These are phyloP conservation scores for Athene noctua DNA, from an alignment of 2,113 vertebrate species.

Conservation along the genomic window DNA sequence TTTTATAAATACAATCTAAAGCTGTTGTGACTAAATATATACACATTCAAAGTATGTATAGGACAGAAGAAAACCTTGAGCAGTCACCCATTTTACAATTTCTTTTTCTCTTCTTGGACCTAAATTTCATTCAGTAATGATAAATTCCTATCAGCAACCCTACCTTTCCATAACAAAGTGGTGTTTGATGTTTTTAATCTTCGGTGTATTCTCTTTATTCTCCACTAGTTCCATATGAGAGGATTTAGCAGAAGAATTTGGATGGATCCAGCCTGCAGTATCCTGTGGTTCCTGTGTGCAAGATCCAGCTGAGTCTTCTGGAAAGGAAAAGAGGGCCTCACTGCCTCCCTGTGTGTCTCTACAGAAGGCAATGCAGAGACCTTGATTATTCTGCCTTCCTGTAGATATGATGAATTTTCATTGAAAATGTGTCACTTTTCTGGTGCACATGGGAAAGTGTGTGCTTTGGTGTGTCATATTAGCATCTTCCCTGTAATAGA, in stretches of 20 bases:
- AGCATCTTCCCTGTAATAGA: not conserved
- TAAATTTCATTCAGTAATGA: not conserved
- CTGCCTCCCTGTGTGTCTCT: not conserved
- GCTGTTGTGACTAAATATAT: not conserved
- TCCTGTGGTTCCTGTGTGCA: slow-evolving; percentile 7
- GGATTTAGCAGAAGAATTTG: slow-evolving; percentile 32
- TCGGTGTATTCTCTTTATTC: slow-evolving; percentile 36
- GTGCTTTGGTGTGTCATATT: not conserved
- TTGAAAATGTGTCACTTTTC: not conserved
- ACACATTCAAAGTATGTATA: not conserved
- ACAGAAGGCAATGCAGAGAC: not conserved
- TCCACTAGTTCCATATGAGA: slow-evolving; percentile 4
- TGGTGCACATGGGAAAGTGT: not conserved
- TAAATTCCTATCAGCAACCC: not conserved
- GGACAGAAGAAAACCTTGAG: not conserved
- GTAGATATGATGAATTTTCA: slow-evolving; percentile 31
- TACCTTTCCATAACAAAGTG: not conserved
- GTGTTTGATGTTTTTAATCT: slow-evolving; percentile 32
- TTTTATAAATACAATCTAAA: slow-evolving; percentile 34
- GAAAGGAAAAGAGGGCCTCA: not conserved
- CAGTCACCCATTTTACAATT: not conserved
- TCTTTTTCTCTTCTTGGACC: not conserved
- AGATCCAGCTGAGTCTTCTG: slow-evolving; percentile 40
- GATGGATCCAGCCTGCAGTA: not conserved
- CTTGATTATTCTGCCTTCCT: slow-evolving; percentile 41